phyloP scores from a whole-genome alignment of 2,113 vertebrate genomes.

The Ploceus nigricollis region DNA sequence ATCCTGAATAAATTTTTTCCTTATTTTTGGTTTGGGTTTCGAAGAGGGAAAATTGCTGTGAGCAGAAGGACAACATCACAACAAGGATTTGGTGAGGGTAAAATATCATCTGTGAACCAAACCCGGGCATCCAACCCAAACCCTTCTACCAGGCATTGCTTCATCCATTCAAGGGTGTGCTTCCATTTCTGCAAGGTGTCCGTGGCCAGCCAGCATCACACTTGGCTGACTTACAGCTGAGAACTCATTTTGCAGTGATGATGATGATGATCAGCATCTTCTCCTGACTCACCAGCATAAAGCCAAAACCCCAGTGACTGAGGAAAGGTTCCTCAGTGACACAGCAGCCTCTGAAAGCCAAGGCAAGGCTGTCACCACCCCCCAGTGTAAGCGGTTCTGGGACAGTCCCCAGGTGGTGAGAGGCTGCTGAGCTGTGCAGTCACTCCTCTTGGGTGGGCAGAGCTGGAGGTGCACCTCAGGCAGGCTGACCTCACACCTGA shows the following conservation, averaged over 20 bases:
- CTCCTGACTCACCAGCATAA: background rate
- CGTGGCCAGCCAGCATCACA: background rate
- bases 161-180: background rate
- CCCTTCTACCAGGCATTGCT: background rate
- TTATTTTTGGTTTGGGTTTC: background rate
- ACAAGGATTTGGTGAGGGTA: background rate
- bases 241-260: background rate
- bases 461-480: background rate
- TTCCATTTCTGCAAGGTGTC: background rate
- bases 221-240: background rate
- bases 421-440: background rate
- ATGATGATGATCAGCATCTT: background rate
- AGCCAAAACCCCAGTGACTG: background rate
- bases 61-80: background rate
- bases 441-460: background rate
- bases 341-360: background rate
- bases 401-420: background rate
- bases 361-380: background rate
- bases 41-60: background rate
- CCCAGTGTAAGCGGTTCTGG: background rate
- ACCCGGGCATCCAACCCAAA: background rate
- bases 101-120: background rate
- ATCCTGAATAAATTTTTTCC: background rate
- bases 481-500: background rate
- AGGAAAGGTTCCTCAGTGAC: background rate